A percentile compares a stretch with the other conserved stretches of the same genome.
phyloP scores from a whole-genome alignment of 2,888 invertebrate genomes.

The Sabatieria punctata region DNA sequence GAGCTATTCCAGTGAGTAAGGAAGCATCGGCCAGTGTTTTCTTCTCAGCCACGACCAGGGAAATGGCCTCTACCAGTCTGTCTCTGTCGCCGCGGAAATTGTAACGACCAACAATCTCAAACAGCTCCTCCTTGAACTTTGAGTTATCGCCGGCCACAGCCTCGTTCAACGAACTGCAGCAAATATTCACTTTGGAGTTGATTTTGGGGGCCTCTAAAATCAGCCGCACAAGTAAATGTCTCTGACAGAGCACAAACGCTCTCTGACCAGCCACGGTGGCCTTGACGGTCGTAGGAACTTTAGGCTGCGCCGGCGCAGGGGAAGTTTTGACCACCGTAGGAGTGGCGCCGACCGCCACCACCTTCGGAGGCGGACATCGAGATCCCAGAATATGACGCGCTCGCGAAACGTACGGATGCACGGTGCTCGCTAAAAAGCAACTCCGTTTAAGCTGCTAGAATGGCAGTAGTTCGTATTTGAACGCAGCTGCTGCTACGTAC shows the following conservation, averaged over 20 bases:
- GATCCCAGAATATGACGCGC: slow-evolving; percentile 9
- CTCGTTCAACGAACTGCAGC: background rate
- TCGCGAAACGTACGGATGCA: slow-evolving; percentile 11
- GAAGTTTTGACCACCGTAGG: background rate
- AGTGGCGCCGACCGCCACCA: background rate
- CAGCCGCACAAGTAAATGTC: too few species aligned
- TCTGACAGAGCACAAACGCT: too few species aligned
- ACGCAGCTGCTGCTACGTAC: background rate
- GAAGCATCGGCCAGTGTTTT: slow-evolving; percentile 3
- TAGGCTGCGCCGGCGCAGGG: background rate
- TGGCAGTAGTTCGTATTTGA: background rate
- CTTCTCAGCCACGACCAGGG: background rate
- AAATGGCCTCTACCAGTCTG: background rate
- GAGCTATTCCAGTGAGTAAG: background rate
- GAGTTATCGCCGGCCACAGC: too few species aligned
- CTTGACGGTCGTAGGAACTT: too few species aligned
- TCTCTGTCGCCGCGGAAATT: slow-evolving; percentile 8
- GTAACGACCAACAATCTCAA: slow-evolving; percentile 1
- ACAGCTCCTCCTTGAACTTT: background rate
- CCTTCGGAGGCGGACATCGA: slow-evolving; percentile 10
- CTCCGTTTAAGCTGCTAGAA: background rate
- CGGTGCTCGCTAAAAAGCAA: slow-evolving; percentile 6
- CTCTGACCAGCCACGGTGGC: slow-evolving; percentile 2
- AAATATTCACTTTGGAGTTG: background rate
- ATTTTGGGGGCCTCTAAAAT: background rate